These are phyloP conservation scores for Conomelus anceps DNA, from an alignment of 2,888 invertebrate genomes.

Conservation along the genomic window DNA sequence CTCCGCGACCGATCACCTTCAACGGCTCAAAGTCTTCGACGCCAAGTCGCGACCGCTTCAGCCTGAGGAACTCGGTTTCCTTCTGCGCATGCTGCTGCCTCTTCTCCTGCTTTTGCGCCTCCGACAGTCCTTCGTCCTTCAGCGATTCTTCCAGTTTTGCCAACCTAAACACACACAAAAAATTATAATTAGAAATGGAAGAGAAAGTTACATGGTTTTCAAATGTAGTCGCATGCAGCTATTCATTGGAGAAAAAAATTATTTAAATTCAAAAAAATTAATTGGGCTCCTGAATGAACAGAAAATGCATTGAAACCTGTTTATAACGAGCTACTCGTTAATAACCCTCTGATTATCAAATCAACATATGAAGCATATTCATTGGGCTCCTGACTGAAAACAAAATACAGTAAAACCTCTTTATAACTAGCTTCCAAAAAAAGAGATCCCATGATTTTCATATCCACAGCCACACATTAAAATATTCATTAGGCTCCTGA, in stretches of 20 bases:
- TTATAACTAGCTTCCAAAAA: too few relatives aligned
- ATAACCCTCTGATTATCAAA: too few relatives aligned
- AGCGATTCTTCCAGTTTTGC: conserved; percentile 93
- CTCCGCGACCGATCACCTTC: conserved; percentile 84
- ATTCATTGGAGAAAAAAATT: neutral
- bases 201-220: neutral
- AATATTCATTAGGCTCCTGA: too few relatives aligned
- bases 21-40: conserved; percentile 98
- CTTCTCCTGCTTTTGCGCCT: conserved; percentile 90
- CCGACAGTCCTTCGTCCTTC: conserved; percentile 89
- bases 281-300: neutral
- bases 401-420: too few relatives aligned
- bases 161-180: conserved; percentile 48
- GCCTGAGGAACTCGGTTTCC: conserved; percentile 95
- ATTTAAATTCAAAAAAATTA: neutral
- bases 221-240: too few relatives aligned
- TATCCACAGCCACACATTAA: too few relatives aligned
- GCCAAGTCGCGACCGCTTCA: conserved; percentile 90
- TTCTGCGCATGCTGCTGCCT: conserved; percentile 94
- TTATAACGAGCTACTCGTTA: too few relatives aligned
- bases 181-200: neutral
- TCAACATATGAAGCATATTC: too few relatives aligned
- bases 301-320: too few relatives aligned
- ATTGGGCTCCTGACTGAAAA: too few relatives aligned
- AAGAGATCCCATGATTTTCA: too few relatives aligned